Evolutionary conservation across 1,140 invertebrate species (phyloP), one percentile per base, ranked within the genome.

Genomic region (Rhyacophila brunnea): DNA sequence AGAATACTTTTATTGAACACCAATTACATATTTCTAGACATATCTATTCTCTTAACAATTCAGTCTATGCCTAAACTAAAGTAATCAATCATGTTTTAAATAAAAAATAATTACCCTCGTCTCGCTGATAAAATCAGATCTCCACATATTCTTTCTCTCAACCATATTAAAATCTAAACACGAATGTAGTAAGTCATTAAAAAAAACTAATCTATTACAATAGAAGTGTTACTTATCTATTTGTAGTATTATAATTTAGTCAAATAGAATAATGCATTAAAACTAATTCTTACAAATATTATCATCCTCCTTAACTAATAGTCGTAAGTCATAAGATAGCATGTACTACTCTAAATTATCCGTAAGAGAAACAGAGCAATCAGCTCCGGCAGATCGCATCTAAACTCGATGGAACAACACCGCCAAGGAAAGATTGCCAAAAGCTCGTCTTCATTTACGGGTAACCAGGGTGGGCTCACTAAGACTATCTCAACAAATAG

Each of bases 1-100:
- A 58, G 56, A 56, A 59, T 59, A 59, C 51, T 57, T 64, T 64
- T 64, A 64, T 64, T 56, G n/a, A 64, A 55, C 40, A 64, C 23
- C 44, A 62, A 59, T 45, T 63, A 64, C 57, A 64, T 47, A 52
- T 32, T 32, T 59, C 62, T 64, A 59, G 15, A 59, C 45, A 56
- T 52, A 44, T 32, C 48, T 58, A 45, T 13, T 46, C 20, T 28
- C 38, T 34, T 43, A 17, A 57, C 43, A 45, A 17, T 45, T 45
- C 43, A 45, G 43, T 45, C 43, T 45, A 19, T 20, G 42, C 51
- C 51, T 57, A 57, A 38, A 19, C 43, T 45, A 48, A 42, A 46
- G 36, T 32, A 17, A 40, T n/a, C n/a, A n/a, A n/a, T n/a, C n/a
- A n/a, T 15, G 15, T 40, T n/a, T 40, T 15, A 45, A 17, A 18